A percentile compares a stretch with the other conserved stretches of the same genome.
Conservation (phyloP, 2,888 invertebrate genomes). For the Sarcophaga subvicina region DNA sequence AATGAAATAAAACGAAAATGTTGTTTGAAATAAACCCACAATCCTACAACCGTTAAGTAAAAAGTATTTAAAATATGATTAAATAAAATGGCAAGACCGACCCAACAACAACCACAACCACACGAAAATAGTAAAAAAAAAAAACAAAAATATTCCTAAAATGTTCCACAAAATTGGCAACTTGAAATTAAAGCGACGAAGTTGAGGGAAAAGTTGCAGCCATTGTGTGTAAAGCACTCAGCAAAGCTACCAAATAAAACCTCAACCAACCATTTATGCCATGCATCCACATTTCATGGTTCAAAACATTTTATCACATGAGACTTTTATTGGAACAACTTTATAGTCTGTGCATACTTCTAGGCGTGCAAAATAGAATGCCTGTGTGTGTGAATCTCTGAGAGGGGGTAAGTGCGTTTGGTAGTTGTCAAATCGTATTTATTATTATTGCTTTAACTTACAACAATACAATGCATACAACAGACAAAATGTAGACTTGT, state of each 20-base stretch:
- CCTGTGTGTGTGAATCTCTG: background rate
- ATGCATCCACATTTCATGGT: constrained; percentile 42
- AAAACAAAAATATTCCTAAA: constrained; percentile 34
- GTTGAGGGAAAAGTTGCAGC: constrained; percentile 34
- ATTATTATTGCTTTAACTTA: constrained; percentile 50
- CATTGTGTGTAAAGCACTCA: background rate
- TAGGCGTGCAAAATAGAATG: background rate
- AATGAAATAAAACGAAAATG: too few relatives aligned
- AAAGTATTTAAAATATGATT: constrained; percentile 35
- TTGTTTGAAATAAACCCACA: constrained; percentile 14
- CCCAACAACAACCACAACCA: constrained; percentile 1
- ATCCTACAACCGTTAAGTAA: background rate
- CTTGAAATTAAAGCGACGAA: constrained; percentile 21
- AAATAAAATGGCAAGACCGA: constrained; percentile 17
- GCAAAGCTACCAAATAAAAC: constrained; percentile 19
- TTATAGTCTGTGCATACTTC: background rate
- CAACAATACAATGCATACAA: background rate
- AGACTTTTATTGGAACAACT: constrained; percentile 48
- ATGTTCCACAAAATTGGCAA: constrained; percentile 51
- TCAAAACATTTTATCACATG: constrained; percentile 61
- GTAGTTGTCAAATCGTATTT: constrained; percentile 61
- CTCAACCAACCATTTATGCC: background rate
- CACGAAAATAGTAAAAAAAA: background rate
- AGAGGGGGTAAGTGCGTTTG: background rate
- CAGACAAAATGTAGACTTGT: background rate